Evolutionary conservation across 2,797 vertebrate species (phyloP), one percentile per base, ranked within the genome.

Genomic region (Schizopygopsis pylzovi): DNA sequence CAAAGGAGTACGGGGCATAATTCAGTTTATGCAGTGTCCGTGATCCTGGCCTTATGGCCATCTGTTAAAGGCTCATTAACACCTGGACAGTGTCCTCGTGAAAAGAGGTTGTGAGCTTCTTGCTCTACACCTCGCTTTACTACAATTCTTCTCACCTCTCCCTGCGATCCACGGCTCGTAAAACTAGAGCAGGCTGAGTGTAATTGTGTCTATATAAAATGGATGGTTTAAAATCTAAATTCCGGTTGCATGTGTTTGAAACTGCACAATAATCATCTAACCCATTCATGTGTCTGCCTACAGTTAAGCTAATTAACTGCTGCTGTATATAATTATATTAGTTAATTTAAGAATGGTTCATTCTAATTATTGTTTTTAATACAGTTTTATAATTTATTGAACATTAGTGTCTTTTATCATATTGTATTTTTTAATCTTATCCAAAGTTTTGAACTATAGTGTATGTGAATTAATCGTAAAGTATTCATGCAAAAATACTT

Each of bases 41-140:
- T 92, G 90, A 92, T 93, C 89, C 88, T 79, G 86, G 91, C 90
- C 87, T 91, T 79, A 86, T 68, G 83, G 85, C 93, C 92, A 93
- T 94, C 92, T 94, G 92, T 89, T 92, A 33, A 81, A 84, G 72
- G 84, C 86, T 91, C 73, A 88, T 90, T 88, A 86, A 82, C 81
- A 85, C 45, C 70, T 91, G 86, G 72, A 80, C 33, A n/a, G 37
- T 84, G 85, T 63, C 83, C 65, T 82, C 5, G 1, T 78, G 54
- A 82, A 86, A 86, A 76, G 22, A 82, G 73, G 73, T 77, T 49
- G 52, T 76, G 68, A 65, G 54, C 56, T 52, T 8, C 7, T 7
- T 47, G 45, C 49, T 15, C n/a, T 25, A 22, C 41, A 39, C 16
- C 8, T 49, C 10, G 0, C 47, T 77, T 59, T n/a, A 15, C 41